Conservation (phyloP, 2,113 vertebrate species). For the Brachirus orientalis region DNA sequence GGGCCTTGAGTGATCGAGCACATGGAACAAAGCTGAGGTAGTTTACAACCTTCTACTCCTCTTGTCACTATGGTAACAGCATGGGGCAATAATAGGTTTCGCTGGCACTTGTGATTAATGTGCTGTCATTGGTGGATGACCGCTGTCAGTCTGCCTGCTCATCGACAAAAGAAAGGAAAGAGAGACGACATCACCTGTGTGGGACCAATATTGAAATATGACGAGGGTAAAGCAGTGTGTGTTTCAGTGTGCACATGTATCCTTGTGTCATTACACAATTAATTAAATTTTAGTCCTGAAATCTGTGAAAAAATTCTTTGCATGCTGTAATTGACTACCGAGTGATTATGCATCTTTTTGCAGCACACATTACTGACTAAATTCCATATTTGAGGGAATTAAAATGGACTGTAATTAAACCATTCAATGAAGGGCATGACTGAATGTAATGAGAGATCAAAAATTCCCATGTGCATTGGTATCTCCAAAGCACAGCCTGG, state of each 20-base stretch:
- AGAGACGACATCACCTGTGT: slow-evolving; percentile 49
- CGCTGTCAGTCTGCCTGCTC: slow-evolving; percentile 67
- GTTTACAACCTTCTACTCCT: slow-evolving; percentile 19
- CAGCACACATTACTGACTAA: slow-evolving; percentile 10
- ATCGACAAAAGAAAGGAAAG: slow-evolving; percentile 52
- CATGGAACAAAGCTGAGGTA: slow-evolving; percentile 52
- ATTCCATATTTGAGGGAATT: slow-evolving; percentile 35
- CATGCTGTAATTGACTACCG: too few species aligned
- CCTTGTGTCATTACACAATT: too few species aligned
- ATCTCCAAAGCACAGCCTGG: slow-evolving; percentile 52
- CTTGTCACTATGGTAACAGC: slow-evolving; percentile 67
- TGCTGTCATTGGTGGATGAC: slow-evolving; percentile 70
- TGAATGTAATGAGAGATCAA: slow-evolving; percentile 54
- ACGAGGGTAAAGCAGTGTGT: slow-evolving; percentile 11
- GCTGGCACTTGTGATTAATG: slow-evolving; percentile 75
- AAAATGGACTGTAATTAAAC: slow-evolving; percentile 51
- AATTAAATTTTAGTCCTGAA: too few species aligned
- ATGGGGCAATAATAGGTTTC: slow-evolving; percentile 44
- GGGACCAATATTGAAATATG: slow-evolving; percentile 36
- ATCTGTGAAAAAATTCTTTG: too few species aligned
- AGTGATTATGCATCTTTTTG: too few species aligned
- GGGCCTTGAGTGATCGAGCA: slow-evolving; percentile 41
- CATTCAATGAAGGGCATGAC: slow-evolving; percentile 51
- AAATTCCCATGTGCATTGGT: slow-evolving; percentile 26
- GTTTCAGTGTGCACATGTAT: neutral